These are phyloP conservation scores for Aplochiton taeniatus DNA, from an alignment of 2,797 vertebrate genomes.

Conservation along the genomic window DNA sequence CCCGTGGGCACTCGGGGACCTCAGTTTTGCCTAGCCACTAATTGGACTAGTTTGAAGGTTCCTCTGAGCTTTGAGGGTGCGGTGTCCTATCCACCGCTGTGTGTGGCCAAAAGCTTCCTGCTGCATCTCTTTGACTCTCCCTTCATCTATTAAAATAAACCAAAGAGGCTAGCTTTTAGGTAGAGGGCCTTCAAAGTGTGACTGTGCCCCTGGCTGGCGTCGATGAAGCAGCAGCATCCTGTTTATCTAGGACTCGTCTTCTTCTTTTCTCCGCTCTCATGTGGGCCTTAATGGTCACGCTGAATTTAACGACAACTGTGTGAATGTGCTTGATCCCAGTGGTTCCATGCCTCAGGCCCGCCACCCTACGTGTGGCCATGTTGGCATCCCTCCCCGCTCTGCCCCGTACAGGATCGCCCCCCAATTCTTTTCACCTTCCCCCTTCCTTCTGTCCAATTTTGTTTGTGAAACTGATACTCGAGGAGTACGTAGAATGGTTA, in stretches of 20 bases:
- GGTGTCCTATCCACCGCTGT: slow-evolving; percentile 39
- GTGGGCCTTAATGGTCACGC: slow-evolving; percentile 39
- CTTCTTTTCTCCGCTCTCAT: slow-evolving; percentile 58
- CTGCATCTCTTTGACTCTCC: slow-evolving; percentile 37
- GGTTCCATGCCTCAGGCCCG: slow-evolving; percentile 27
- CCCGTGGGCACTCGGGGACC: neutral
- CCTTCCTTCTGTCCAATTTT: neutral
- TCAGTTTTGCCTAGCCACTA: neutral
- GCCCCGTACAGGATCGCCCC: no score
- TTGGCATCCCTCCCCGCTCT: neutral
- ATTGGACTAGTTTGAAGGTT: slow-evolving; percentile 20
- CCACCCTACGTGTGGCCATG: slow-evolving; percentile 34
- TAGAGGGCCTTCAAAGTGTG: slow-evolving; percentile 63
- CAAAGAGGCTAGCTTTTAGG: slow-evolving; percentile 47
- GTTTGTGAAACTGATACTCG: no score
- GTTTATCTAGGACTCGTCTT: slow-evolving; percentile 64
- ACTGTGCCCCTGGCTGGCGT: slow-evolving; percentile 28
- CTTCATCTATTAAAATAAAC: slow-evolving; percentile 48
- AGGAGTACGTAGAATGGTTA: no score
- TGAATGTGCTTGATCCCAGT: slow-evolving; percentile 22
- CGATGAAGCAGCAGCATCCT: slow-evolving; percentile 67
- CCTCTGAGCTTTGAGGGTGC: slow-evolving; percentile 36
- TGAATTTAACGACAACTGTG: slow-evolving; percentile 59
- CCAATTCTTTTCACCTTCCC: neutral
- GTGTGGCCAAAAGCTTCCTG: slow-evolving; percentile 53